Conservation (phyloP, 2,888 invertebrate genomes). For the Barypeithes pellucidus region DNA sequence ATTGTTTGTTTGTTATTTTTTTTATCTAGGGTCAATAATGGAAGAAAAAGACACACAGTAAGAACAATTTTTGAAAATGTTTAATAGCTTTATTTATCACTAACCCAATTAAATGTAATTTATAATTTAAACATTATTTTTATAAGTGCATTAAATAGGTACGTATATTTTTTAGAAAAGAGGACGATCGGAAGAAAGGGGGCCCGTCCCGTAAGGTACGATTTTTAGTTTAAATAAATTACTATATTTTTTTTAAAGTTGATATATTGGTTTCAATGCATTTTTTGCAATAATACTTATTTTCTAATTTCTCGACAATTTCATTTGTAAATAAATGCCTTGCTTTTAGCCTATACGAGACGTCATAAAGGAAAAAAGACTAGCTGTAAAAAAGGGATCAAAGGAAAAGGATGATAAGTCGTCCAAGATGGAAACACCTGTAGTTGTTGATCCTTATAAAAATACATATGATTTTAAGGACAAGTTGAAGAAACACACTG, state of each 20-base stretch:
- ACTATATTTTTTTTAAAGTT: too few species aligned
- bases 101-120: background rate
- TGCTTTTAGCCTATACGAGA: constrained; percentile 25
- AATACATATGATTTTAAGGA: constrained; percentile 31
- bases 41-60: constrained; percentile 18
- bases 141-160: background rate
- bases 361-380: constrained; percentile 34
- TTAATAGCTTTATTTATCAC: background rate
- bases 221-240: background rate
- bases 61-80: constrained; percentile 6
- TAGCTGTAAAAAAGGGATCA: background rate
- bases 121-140: background rate
- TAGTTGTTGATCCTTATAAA: constrained; percentile 44
- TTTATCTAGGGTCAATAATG: constrained; percentile 17
- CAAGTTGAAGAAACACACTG: constrained; percentile 24
- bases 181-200: constrained; percentile 10
- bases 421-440: background rate
- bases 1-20: constrained; percentile 6
- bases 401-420: background rate
- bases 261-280: too few species aligned
- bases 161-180: constrained; percentile 1
- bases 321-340: background rate
- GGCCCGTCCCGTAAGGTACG: constrained; percentile 9
- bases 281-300: too few species aligned
- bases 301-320: too few species aligned